A percentile compares a stretch with the other conserved stretches of the same genome.
phyloP scores from a whole-genome alignment of 1,140 invertebrate species.

The Drosophila seguyi region DNA sequence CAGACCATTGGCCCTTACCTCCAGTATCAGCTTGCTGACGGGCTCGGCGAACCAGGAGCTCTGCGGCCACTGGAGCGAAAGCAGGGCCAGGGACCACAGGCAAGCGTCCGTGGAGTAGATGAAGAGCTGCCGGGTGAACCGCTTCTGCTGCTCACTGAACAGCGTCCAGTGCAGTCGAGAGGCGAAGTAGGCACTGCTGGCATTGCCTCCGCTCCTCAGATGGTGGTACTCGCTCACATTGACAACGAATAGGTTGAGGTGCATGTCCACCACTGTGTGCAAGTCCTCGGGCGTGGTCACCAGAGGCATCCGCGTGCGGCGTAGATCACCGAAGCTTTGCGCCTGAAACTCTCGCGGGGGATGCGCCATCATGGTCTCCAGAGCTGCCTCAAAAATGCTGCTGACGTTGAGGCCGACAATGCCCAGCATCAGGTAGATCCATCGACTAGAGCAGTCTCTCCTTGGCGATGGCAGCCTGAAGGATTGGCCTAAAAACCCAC shows the following conservation, averaged over 20 bases:
- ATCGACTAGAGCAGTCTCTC: constrained; percentile 1
- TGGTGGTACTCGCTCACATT: constrained; percentile 47
- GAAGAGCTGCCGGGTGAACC: constrained; percentile 55
- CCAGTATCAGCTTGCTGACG: constrained; percentile 53
- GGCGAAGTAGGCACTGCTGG: constrained; percentile 57
- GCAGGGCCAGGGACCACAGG: constrained; percentile 30
- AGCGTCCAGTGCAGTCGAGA: constrained; percentile 62
- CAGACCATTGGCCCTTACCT: constrained; percentile 53
- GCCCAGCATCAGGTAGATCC: constrained; percentile 50
- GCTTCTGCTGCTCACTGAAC: constrained; percentile 63
- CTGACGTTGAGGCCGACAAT: constrained; percentile 60
- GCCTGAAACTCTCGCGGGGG: constrained; percentile 61
- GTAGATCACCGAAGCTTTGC: constrained; percentile 51
- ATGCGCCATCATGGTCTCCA: constrained; percentile 65
- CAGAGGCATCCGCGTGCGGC: constrained; percentile 13
- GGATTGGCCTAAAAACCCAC: constrained; percentile 62
- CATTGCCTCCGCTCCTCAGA: constrained; percentile 43
- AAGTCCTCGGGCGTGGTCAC: constrained; percentile 17
- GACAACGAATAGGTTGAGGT: constrained; percentile 13
- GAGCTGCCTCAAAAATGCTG: constrained; percentile 58
- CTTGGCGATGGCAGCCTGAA: constrained; percentile 21
- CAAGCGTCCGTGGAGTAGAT: constrained; percentile 68
- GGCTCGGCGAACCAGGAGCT: constrained; percentile 53
- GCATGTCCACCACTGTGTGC: not conserved
- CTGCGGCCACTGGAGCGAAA: constrained; percentile 46